Evolutionary conservation across 2,888 invertebrate species (phyloP).

Genomic region (Coenonympha glycerion): DNA sequence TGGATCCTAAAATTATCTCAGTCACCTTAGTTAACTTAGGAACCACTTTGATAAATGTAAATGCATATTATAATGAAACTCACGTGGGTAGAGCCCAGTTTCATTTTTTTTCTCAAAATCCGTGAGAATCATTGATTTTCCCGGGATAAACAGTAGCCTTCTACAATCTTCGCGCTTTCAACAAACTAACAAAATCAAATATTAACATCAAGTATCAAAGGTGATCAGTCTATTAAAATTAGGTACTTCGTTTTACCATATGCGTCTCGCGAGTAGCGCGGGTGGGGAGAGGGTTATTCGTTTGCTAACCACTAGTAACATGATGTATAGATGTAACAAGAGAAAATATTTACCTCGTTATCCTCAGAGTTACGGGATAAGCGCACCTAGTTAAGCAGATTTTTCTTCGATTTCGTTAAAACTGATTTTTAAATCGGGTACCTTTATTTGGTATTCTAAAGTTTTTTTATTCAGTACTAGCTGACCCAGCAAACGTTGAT

Average conservation of each 20-base stretch:
- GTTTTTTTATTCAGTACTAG: not conserved
- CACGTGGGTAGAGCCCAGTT: too few relatives aligned
- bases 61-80: too few relatives aligned
- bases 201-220: conserved; percentile 37
- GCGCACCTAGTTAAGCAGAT: conserved; percentile 12
- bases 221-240: conserved; percentile 47
- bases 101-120: too few relatives aligned
- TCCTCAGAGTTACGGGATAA: too few relatives aligned
- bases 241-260: conserved; percentile 59
- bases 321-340: conserved; percentile 27
- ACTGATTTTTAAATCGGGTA: not conserved
- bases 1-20: too few relatives aligned
- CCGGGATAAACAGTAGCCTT: not conserved
- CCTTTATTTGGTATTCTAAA: not conserved
- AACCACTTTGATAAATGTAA: too few relatives aligned
- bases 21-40: too few relatives aligned
- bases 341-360: conserved; percentile 21
- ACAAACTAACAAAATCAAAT: too few relatives aligned
- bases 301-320: conserved; percentile 53
- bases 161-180: too few relatives aligned
- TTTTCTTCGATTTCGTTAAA: conserved; percentile 4
- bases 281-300: conserved; percentile 58
- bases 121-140: not conserved
- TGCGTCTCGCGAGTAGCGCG: conserved; percentile 42
- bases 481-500: too few relatives aligned